Evolutionary conservation across 1,140 invertebrate genomes (phyloP).

Genomic region (Linepithema humile): DNA sequence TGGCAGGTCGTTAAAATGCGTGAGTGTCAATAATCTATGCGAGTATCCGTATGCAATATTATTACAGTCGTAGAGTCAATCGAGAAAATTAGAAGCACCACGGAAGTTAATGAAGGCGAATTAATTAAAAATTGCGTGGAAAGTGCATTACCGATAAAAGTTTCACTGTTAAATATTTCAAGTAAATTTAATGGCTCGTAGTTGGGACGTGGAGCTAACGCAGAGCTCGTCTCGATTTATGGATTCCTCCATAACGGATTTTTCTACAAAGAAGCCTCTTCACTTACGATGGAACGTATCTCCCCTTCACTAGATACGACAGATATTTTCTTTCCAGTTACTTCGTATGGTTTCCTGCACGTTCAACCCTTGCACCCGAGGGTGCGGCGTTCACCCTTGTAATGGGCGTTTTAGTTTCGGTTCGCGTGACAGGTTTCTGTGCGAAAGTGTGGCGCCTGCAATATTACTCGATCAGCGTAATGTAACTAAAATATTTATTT

Average conservation of each 20-base stretch:
- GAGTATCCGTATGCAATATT: neutral
- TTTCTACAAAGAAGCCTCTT: conserved; percentile 66
- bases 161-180: neutral
- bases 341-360: conserved; percentile 64
- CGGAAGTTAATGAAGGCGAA: neutral
- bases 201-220: neutral
- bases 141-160: neutral
- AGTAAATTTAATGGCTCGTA: conserved; percentile 1
- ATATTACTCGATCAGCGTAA: neutral
- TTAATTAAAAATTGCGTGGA: neutral
- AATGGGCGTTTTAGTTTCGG: conserved; percentile 26
- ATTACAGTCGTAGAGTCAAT: neutral
- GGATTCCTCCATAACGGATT: conserved; percentile 24
- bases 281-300: conserved; percentile 46
- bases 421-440: neutral
- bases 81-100: neutral
- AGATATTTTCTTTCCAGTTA: conserved; percentile 67
- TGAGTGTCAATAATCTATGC: conserved; percentile 9
- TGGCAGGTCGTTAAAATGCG: conserved; percentile 28
- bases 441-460: neutral
- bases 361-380: conserved; percentile 41
- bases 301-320: conserved; percentile 40
- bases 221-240: neutral
- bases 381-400: conserved; percentile 24
- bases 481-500: neutral